These are phyloP conservation scores for Aix galericulata DNA, from an alignment of 2,113 vertebrate genomes.

Conservation along the genomic window DNA sequence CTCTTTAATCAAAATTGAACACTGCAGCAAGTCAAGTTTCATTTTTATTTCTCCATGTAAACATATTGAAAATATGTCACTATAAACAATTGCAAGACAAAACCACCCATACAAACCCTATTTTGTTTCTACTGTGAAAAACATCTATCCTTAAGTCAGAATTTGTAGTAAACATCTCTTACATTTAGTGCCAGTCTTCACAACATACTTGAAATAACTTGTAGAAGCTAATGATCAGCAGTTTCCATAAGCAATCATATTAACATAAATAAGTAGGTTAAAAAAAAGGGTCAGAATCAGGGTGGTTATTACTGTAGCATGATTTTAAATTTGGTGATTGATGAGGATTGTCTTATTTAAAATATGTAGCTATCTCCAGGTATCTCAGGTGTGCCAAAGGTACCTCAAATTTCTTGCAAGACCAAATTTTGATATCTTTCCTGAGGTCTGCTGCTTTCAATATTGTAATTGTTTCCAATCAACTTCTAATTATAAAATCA, in stretches of 20 bases:
- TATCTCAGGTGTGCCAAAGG: background rate
- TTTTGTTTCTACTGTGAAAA: conserved; percentile 33
- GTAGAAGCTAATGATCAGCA: background rate
- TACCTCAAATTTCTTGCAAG: background rate
- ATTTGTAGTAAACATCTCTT: conserved; percentile 43
- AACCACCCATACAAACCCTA: background rate
- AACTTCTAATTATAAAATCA: background rate
- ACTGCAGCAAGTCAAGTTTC: background rate
- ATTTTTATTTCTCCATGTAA: conserved; percentile 34
- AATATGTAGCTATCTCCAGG: background rate
- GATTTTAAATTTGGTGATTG: background rate
- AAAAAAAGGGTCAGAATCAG: conserved; percentile 4
- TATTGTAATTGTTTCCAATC: background rate
- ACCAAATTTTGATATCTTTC: background rate
- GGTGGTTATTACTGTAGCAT: background rate
- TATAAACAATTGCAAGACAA: conserved; percentile 35
- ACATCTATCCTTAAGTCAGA: conserved; percentile 44
- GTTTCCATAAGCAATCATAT: conserved; percentile 15
- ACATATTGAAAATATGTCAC: conserved; percentile 33
- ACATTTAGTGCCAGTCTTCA: conserved; percentile 14
- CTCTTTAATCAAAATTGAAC: conserved; percentile 47
- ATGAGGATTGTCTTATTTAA: background rate
- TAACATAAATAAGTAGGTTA: background rate
- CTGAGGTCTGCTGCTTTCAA: background rate
- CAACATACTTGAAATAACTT: conserved; percentile 29